Evolutionary conservation across 2,888 invertebrate species (phyloP), one percentile per base, ranked within the genome.

Genomic region (Napeogenes sylphis): DNA sequence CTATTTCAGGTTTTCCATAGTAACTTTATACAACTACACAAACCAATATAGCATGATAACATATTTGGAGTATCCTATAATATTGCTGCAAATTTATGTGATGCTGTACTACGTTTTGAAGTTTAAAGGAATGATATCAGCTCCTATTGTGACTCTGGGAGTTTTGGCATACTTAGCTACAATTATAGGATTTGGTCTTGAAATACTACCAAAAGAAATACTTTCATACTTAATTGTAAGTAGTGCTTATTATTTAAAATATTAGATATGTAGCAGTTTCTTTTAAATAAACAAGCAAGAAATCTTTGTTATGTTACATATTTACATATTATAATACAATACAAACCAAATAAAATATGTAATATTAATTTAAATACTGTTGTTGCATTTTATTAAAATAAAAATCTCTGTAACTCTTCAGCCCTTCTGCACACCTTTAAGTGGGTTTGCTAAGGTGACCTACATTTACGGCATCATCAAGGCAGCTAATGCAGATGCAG

Each of bases 31-130:
- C 83, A 97, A 96, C 81, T 95, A 91, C 72, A 92, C 92, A 42
- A 95, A 94, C 78, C 91, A 91, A 12, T 96, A 97, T 79, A 92
- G 94, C 12, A 71, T 95, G 10, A 85, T 96, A 69, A 95, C 96
- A 0, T 97, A 96, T 75, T 83, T 97, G 91, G 97, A 97, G 77
- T 97, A 97, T 81, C 96, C 96, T 0, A 93, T 96, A 55, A 93
- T 97, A 69, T 82, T 97, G 63, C 58, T 93, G 2, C 96, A 97
- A 88, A 94, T 96, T 73, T 93, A 94, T 68, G 85, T 95, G 8
- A 84, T 97, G 66, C 92, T 96, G 70, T 94, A 92, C 76, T 92
- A 94, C 61, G 94, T 94, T 3, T 83, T 96, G 62, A 92, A 93
- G 75, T 96, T 94, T 77, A 92, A 93, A 55, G 54, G 85, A 92